Evolutionary conservation across 37 sponge, comb jelly and placozoan genomes (phyloP).

Genomic region (Lycopodina hypogea): DNA sequence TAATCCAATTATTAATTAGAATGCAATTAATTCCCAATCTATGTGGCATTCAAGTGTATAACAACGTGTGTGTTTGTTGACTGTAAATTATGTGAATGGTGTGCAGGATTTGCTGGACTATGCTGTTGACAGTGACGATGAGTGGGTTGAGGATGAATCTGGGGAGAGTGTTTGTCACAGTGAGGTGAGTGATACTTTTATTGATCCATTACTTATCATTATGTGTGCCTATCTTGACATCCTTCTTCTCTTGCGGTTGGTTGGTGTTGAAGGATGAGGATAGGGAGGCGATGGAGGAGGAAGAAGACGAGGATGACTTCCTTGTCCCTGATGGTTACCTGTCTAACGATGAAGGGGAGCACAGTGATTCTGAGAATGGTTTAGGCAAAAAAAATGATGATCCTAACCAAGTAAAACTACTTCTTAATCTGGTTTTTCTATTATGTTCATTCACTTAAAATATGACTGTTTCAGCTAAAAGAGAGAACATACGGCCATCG

Average conservation of each 20-base stretch:
- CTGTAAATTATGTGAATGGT: neutral
- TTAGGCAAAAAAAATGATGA: neutral
- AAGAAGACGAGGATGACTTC: conserved; percentile 94
- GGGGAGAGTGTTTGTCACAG: conserved; percentile 80
- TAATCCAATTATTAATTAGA: too few relatives aligned
- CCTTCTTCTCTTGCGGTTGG: neutral
- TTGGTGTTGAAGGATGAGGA: neutral
- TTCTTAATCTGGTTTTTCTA: neutral
- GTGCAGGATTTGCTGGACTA: conserved; percentile 62
- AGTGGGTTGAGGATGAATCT: conserved; percentile 98
- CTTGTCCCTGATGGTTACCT: conserved; percentile 99
- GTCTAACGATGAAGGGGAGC: conserved; percentile 92
- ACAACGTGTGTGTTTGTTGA: neutral
- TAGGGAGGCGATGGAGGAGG: conserved; percentile 65
- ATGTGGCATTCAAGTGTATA: too few relatives aligned
- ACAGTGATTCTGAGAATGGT: conserved; percentile 36
- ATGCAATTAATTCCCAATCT: too few relatives aligned
- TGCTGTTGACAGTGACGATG: conserved; percentile 92
- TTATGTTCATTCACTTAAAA: neutral
- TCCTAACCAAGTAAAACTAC: conserved; percentile 1
- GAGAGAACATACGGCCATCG: conserved; percentile 46
- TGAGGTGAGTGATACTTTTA: conserved; percentile 46
- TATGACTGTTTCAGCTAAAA: neutral
- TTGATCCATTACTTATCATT: too few relatives aligned
- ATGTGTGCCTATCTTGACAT: neutral